phyloP scores from a whole-genome alignment of 2,797 vertebrate species.

The Cryptoprocta ferox region DNA sequence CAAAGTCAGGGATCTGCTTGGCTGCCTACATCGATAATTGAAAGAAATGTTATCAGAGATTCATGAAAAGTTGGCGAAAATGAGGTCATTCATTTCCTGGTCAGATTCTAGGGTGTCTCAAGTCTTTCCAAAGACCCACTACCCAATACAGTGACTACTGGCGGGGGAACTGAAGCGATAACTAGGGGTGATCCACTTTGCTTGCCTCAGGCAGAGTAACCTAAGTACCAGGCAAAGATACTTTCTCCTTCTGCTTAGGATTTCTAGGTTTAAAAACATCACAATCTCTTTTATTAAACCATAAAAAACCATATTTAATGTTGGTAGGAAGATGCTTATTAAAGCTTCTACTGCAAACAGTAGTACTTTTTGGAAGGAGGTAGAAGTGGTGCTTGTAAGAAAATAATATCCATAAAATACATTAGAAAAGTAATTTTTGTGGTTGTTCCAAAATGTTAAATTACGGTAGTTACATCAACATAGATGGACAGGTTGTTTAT shows the following conservation, averaged over 20 bases:
- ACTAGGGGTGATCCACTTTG: not conserved
- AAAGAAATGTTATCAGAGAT: not conserved
- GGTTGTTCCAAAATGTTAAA: not conserved
- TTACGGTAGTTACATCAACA: not conserved
- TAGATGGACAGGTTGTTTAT: not conserved
- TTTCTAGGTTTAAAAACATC: not conserved
- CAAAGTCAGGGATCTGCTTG: not conserved
- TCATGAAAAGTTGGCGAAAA: not conserved
- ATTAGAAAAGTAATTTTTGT: not conserved
- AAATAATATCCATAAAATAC: not conserved
- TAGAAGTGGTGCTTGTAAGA: not conserved
- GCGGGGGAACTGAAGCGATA: not conserved
- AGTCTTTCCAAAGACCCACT: not conserved
- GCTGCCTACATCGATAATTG: not conserved
- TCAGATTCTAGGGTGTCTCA: not conserved
- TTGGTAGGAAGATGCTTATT: not conserved
- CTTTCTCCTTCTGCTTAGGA: not conserved
- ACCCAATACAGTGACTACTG: not conserved
- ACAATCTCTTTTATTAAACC: not conserved
- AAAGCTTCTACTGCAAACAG: not conserved
- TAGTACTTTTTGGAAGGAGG: not conserved
- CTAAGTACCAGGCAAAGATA: not conserved
- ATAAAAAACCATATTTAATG: not conserved
- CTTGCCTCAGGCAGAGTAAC: not conserved
- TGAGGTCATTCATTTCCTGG: not conserved